Percentiles rank a stretch among this genome's conserved stretches.
phyloP scores from a whole-genome alignment of 2,888 invertebrate genomes.

The Aspidapion aeneum region DNA sequence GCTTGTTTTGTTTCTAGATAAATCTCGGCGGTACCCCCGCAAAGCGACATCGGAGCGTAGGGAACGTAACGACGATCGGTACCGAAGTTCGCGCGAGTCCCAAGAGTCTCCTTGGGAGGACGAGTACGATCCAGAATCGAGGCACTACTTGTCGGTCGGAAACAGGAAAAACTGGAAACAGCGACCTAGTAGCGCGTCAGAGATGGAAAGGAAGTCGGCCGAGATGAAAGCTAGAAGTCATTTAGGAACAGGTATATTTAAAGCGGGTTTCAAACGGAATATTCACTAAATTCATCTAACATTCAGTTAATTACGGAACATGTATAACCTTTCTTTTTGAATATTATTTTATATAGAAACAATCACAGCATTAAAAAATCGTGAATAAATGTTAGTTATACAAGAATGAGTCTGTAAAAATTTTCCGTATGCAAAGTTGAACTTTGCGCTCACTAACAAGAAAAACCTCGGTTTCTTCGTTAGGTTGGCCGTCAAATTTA shows the following conservation, averaged over 20 bases:
- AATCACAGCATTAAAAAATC: too few species aligned
- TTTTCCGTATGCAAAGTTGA: too few species aligned
- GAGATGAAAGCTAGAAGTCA: slow-evolving; percentile 43
- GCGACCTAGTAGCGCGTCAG: slow-evolving; percentile 57
- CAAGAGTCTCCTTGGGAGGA: slow-evolving; percentile 59
- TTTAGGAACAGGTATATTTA: slow-evolving; percentile 30
- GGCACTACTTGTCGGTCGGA: slow-evolving; percentile 39
- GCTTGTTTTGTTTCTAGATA: slow-evolving; percentile 32
- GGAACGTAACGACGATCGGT: slow-evolving; percentile 46
- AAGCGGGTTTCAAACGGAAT: too few species aligned
- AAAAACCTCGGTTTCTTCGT: too few species aligned
- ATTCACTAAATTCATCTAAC: too few species aligned
- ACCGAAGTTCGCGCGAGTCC: slow-evolving; percentile 43
- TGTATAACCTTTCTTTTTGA: too few species aligned
- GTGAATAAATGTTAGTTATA: too few species aligned
- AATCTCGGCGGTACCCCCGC: slow-evolving; percentile 37
- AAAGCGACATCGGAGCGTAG: slow-evolving; percentile 36
- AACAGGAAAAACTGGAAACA: slow-evolving; percentile 51
- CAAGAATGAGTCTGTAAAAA: too few species aligned
- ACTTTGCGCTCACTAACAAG: too few species aligned
- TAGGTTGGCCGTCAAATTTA: too few species aligned
- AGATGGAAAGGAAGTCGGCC: slow-evolving; percentile 51
- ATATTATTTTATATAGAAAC: too few species aligned
- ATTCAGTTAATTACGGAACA: too few species aligned
- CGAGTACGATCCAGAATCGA: slow-evolving; percentile 50